Percentiles rank a stretch among this genome's conserved stretches.
phyloP scores from a whole-genome alignment of 1,140 invertebrate genomes.

The Temnothorax nylanderi region DNA sequence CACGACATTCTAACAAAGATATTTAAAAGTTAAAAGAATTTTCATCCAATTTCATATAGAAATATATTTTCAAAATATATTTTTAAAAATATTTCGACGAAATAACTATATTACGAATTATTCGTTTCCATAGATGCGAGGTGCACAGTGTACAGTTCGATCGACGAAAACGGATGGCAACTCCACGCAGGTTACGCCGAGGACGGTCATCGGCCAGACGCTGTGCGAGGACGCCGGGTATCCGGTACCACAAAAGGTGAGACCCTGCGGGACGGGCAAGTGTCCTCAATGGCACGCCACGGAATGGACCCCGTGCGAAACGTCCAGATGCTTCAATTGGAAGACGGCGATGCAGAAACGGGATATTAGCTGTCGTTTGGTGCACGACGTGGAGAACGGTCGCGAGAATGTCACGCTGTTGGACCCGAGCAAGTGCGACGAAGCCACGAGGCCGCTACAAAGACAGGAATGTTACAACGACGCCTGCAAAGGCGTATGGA shows the following conservation, averaged over 20 bases:
- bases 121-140: constrained; percentile 86
- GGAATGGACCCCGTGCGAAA: constrained; percentile 90
- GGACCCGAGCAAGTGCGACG: constrained; percentile 88
- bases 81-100: not conserved
- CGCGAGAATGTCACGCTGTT: constrained; percentile 88
- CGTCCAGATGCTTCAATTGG: constrained; percentile 91
- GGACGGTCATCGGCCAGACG: constrained; percentile 87
- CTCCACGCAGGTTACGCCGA: constrained; percentile 73
- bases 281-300: constrained; percentile 91
- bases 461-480: constrained; percentile 92
- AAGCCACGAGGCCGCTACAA: constrained; percentile 89
- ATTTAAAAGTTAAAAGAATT: constrained; percentile 1
- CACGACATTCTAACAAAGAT: not conserved
- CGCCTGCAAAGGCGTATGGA: constrained; percentile 93
- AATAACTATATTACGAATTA: not conserved
- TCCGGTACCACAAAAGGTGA: constrained; percentile 88
- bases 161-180: constrained; percentile 73
- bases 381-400: constrained; percentile 75
- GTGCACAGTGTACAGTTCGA: constrained; percentile 90
- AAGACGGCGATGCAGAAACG: constrained; percentile 93
- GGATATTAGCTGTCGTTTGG: constrained; percentile 89
- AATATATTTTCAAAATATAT: not conserved
- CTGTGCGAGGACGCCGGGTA: constrained; percentile 91
- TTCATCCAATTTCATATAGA: not conserved
- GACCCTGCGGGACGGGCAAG: constrained; percentile 89